phyloP scores from a whole-genome alignment of 2,888 invertebrate species.

The Hyles lineata region DNA sequence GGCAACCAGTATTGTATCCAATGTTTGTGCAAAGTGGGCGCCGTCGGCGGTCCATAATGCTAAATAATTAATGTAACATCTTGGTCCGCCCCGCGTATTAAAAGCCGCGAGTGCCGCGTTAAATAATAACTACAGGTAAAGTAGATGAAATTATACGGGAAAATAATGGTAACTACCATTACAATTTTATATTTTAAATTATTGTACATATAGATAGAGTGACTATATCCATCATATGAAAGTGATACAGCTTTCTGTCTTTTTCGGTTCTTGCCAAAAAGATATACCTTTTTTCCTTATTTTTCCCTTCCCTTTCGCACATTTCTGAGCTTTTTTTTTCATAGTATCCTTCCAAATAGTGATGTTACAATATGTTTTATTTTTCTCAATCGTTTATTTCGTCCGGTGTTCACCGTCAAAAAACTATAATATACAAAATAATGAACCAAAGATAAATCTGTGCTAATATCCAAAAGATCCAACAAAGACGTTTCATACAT shows the following conservation, averaged over 20 bases:
- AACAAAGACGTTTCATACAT: neutral
- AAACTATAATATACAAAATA: no score
- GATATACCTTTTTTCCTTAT: no score
- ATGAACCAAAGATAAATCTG: neutral
- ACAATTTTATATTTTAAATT: neutral
- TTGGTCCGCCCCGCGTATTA: conserved; percentile 43
- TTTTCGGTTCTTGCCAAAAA: no score
- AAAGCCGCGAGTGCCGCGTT: conserved; percentile 38
- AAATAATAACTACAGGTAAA: conserved; percentile 29
- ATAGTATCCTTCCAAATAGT: no score
- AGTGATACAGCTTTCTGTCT: no score
- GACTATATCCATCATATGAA: no score
- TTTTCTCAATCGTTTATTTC: no score
- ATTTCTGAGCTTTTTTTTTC: no score
- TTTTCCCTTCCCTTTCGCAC: no score
- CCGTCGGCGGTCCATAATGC: conserved; percentile 37
- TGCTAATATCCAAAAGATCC: neutral
- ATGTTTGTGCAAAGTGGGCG: conserved; percentile 32
- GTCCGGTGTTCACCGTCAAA: no score
- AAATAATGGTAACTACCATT: conserved; percentile 9
- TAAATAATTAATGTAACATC: conserved; percentile 56
- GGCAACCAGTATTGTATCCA: conserved; percentile 29
- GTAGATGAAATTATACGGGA: conserved; percentile 1
- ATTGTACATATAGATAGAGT: neutral
- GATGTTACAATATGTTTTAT: no score